Evolutionary conservation across 1,140 invertebrate species (phyloP).

Genomic region (Charaxes varanes): DNA sequence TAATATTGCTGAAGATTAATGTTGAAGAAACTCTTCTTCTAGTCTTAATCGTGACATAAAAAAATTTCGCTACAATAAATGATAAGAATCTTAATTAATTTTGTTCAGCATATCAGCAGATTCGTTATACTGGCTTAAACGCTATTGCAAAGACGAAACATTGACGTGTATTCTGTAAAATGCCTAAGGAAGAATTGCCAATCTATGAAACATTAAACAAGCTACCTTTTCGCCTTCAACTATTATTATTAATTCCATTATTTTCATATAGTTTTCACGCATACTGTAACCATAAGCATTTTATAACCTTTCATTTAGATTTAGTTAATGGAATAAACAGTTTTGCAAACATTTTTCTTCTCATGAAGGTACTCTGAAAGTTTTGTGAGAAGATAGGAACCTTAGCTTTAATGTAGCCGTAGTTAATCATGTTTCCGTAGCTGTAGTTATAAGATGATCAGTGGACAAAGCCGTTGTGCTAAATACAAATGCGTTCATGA

Average conservation of each 20-base stretch:
- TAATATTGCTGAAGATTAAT: too few species aligned
- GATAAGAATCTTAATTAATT: too few species aligned
- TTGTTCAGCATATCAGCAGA: constrained; percentile 55
- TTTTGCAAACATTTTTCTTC: constrained; percentile 75
- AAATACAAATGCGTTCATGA: constrained; percentile 37
- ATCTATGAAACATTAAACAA: constrained; percentile 25
- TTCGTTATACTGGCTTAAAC: constrained; percentile 39
- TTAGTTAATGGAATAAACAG: constrained; percentile 58
- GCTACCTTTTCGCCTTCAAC: constrained; percentile 26
- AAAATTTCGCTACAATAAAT: too few species aligned
- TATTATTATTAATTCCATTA: constrained; percentile 24
- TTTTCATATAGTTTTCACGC: constrained; percentile 41
- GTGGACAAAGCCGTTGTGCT: constrained; percentile 42
- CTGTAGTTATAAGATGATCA: constrained; percentile 61
- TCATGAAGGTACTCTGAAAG: constrained; percentile 73
- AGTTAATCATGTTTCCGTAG: constrained; percentile 63
- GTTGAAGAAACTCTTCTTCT: too few species aligned
- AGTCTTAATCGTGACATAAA: too few species aligned
- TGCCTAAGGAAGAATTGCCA: too few species aligned
- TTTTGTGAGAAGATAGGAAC: constrained; percentile 71
- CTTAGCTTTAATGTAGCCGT: constrained; percentile 67
- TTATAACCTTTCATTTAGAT: constrained; percentile 59
- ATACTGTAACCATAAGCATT: constrained; percentile 33
- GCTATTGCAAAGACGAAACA: constrained; percentile 31
- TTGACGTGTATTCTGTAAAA: too few species aligned